Percentiles rank a stretch among this genome's conserved stretches.
phyloP scores from a whole-genome alignment of 2,797 vertebrate species.

The Anguilla anguilla region DNA sequence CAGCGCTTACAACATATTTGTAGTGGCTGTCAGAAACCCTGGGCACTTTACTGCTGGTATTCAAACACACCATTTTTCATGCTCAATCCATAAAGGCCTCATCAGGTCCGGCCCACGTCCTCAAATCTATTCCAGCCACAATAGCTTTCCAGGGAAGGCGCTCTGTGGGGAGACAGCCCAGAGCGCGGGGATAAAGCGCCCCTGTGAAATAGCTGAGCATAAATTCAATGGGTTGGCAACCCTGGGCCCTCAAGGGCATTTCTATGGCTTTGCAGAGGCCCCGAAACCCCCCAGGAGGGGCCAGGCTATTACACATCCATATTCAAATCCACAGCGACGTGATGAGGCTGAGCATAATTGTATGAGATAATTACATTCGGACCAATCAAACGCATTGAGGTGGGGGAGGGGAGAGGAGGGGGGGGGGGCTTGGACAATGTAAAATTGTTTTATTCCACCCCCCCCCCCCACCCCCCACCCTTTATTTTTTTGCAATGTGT shows the following conservation, averaged over 20 bases:
- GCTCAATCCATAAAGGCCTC: neutral
- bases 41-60: neutral
- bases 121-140: conserved; percentile 18
- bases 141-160: neutral
- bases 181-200: neutral
- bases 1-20: conserved; percentile 5
- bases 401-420: neutral
- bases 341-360: conserved; percentile 24
- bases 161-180: neutral
- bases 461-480: too few species aligned
- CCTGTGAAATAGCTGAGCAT: conserved; percentile 19
- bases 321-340: conserved; percentile 33
- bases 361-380: conserved; percentile 36
- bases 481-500: conserved; percentile 32
- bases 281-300: conserved; percentile 6
- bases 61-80: conserved; percentile 17
- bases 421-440: neutral
- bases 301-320: conserved; percentile 38
- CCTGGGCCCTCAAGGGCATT: conserved; percentile 31
- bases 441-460: neutral
- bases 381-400: conserved; percentile 31
- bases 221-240: conserved; percentile 26
- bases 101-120: neutral
- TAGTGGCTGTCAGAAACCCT: neutral
- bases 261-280: conserved; percentile 19